phyloP scores from a whole-genome alignment of 2,888 invertebrate genomes.

The Pollenia amentaria region DNA sequence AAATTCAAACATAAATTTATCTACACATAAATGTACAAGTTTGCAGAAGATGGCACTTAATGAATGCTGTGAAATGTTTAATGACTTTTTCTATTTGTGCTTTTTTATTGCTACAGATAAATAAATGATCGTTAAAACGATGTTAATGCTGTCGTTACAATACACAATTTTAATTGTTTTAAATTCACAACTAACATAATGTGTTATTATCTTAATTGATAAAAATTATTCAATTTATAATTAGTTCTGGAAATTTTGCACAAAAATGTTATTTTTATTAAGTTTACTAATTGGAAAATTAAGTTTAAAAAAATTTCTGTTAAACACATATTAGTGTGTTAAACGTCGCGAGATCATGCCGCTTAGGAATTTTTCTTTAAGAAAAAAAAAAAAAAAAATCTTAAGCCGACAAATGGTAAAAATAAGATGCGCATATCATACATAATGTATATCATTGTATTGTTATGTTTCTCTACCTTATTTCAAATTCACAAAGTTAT shows the following conservation, averaged over 20 bases:
- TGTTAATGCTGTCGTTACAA: slow-evolving; percentile 18
- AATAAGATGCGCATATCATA: no score
- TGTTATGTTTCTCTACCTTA: no score
- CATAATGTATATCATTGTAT: no score
- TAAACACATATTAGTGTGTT: no score
- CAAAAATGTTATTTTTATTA: neutral
- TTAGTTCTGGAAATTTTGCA: neutral
- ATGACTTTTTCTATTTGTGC: slow-evolving; percentile 39
- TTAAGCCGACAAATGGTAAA: no score
- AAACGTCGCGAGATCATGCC: no score
- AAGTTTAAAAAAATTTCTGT: no score
- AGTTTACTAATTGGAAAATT: neutral
- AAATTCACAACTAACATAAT: slow-evolving; percentile 52
- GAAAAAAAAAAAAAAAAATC: no score
- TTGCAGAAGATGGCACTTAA: slow-evolving; percentile 34
- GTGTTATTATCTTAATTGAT: slow-evolving; percentile 7
- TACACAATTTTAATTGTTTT: slow-evolving; percentile 55
- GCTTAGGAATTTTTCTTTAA: no score
- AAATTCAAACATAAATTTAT: neutral
- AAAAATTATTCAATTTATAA: slow-evolving; percentile 34
- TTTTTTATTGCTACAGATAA: slow-evolving; percentile 15
- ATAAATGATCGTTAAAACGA: slow-evolving; percentile 17
- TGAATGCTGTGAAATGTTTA: slow-evolving; percentile 36
- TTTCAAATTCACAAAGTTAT: no score
- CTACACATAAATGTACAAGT: neutral